phyloP scores from a whole-genome alignment of 2,113 vertebrate species.

The Dicaeum eximium region DNA sequence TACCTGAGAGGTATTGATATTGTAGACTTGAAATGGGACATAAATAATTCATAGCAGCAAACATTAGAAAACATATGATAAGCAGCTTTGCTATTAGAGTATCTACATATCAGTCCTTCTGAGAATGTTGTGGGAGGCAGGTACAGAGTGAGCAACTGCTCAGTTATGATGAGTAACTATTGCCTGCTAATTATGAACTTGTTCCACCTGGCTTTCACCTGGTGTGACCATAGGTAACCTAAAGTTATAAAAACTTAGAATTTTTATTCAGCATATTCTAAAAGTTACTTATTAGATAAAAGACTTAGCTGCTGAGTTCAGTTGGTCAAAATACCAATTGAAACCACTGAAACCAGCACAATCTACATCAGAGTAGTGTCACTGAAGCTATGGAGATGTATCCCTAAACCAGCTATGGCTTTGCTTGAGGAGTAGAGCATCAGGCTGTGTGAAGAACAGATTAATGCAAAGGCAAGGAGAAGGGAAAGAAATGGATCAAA shows the following conservation, averaged over 20 bases:
- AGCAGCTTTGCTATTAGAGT: background rate
- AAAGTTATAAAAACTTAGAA: background rate
- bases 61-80: background rate
- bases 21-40: background rate
- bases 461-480: background rate
- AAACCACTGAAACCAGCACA: too few relatives aligned
- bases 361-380: background rate
- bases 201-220: background rate
- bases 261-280: background rate
- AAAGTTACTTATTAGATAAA: background rate
- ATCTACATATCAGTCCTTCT: background rate
- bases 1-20: background rate
- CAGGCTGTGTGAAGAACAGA: background rate
- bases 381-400: background rate
- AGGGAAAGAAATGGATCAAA: background rate
- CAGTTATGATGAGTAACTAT: background rate
- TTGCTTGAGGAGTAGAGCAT: background rate
- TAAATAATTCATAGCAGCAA: slow-evolving; percentile 35
- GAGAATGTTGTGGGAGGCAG: background rate
- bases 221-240: background rate
- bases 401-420: background rate
- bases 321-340: background rate
- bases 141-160: background rate
- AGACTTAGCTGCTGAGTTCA: background rate
- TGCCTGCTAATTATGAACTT: background rate